Percentiles rank a stretch among this genome's conserved stretches.
phyloP scores from a whole-genome alignment of 2,797 vertebrate genomes.

The Mus minutoides region DNA sequence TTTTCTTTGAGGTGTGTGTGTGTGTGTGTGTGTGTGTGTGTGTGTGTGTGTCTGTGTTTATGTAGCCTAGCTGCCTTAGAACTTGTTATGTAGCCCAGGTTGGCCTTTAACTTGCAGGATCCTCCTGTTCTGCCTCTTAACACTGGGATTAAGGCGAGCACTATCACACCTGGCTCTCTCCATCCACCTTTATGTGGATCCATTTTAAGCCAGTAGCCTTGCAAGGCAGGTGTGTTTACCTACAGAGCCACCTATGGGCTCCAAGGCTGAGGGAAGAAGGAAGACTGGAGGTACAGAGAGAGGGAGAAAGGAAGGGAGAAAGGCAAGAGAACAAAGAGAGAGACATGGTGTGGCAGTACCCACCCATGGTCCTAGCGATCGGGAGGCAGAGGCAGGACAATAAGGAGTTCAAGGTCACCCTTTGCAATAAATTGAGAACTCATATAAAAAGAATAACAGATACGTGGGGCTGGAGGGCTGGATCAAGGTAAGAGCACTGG shows the following conservation, averaged over 20 bases:
- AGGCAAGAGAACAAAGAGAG: not conserved
- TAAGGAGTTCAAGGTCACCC: not conserved
- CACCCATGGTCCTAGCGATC: not conserved
- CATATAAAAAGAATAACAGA: not conserved
- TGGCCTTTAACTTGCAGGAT: not conserved
- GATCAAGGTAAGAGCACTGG: not conserved
- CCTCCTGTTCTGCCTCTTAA: not conserved
- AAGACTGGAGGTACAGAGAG: not conserved
- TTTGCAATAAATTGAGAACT: not conserved
- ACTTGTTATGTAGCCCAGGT: not conserved
- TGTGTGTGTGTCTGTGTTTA: not conserved
- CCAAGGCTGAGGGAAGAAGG: not conserved
- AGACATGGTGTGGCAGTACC: not conserved
- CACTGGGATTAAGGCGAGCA: not conserved
- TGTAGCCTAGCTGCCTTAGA: not conserved
- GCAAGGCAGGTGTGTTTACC: not conserved
- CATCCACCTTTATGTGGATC: not conserved
- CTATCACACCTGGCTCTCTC: not conserved
- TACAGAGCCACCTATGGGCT: not conserved
- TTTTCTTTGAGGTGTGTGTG: not conserved
- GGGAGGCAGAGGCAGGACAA: not conserved
- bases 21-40: no score
- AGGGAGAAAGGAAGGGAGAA: not conserved
- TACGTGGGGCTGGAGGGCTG: not conserved
- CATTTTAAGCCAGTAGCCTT: not conserved